Base-by-base conservation (phyloP, 2,888 invertebrate species). In the Halictus quadricinctus region DNA sequence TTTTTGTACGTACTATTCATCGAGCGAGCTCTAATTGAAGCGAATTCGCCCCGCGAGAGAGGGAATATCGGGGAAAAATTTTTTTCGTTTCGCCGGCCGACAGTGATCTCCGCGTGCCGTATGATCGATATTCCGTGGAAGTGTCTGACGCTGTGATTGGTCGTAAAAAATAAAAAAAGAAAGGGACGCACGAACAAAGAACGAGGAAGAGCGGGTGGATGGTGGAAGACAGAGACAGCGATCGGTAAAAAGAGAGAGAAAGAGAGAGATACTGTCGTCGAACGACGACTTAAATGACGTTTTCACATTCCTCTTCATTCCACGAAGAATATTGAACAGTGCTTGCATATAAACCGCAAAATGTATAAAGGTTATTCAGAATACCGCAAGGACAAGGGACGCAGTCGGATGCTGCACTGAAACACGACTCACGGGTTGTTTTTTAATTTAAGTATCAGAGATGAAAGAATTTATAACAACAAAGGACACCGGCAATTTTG, bases 21-120 rank as follows among this genome's bases (percentile, higher is more conserved):
- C 86, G 85, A 81, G 82, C 87, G 87, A 90, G 87, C 83, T 91
- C 88, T 92, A 92, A 92, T 92, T 91, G 90, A 91, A 91, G 88
- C 89, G 88, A 85, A 85, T 81, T 87, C 83, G 85, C 50, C 72
- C 72, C 73, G 79, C 80, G 76, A 72, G 80, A 60, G 72, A 76
- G 81, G 58, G 85, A 79, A 87, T 88, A 87, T 89, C 77, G 89
- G 82, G 82, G 81, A 88, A 84, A 88, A 89, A 82, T 75, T 86
- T 86, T 85, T 81, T 85, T 86, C 85, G 84, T 83, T 85, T 80
- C 79, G 66, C 54, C 76, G 76, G 60, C 54, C 85, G 85, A 79
- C 88, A 84, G 85, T 69, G 87, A 89, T 88, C 88, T 81, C 81
- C 78, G 70, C 85, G 82, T 85, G 76, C 85, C 80, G 83, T 79